phyloP scores from a whole-genome alignment of 1,140 invertebrate species.

The Calephelis virginiensis region DNA sequence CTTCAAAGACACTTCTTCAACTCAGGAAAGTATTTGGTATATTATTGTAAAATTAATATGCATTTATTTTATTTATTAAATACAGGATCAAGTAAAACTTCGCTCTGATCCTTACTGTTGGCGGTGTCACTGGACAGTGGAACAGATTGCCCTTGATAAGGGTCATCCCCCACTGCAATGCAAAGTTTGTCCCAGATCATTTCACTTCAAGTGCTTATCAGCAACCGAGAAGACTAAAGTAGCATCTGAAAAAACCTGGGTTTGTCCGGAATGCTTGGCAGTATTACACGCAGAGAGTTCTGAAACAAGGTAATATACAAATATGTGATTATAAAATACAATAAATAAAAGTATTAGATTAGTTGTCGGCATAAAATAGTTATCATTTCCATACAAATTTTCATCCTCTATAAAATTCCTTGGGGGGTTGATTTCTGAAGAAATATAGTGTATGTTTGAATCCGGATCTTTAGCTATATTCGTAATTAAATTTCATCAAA shows the following conservation, averaged over 20 bases:
- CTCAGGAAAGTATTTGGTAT: no score
- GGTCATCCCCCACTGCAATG: slow-evolving; percentile 80
- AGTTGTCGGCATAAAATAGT: no score
- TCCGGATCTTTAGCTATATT: no score
- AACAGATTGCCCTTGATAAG: slow-evolving; percentile 65
- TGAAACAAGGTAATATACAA: slow-evolving; percentile 74
- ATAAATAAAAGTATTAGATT: no score
- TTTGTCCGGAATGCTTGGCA: slow-evolving; percentile 91
- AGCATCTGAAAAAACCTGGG: slow-evolving; percentile 82
- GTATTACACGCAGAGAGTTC: slow-evolving; percentile 89
- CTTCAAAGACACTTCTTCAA: no score
- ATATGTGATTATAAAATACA: slow-evolving; percentile 6
- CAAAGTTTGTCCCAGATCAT: slow-evolving; percentile 91
- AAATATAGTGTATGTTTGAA: no score
- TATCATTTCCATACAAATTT: no score
- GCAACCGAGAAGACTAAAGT: slow-evolving; percentile 70
- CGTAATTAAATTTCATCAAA: no score
- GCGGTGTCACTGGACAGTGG: slow-evolving; percentile 88
- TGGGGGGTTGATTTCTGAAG: no score
- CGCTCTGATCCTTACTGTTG: slow-evolving; percentile 91
- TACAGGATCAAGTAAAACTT: slow-evolving; percentile 39
- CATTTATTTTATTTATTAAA: background rate
- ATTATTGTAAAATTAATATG: no score
- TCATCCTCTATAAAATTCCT: no score
- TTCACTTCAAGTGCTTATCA: slow-evolving; percentile 88